These are phyloP conservation scores for Drosophila subpulchrella DNA, from an alignment of 1,140 invertebrate genomes.

Conservation along the genomic window DNA sequence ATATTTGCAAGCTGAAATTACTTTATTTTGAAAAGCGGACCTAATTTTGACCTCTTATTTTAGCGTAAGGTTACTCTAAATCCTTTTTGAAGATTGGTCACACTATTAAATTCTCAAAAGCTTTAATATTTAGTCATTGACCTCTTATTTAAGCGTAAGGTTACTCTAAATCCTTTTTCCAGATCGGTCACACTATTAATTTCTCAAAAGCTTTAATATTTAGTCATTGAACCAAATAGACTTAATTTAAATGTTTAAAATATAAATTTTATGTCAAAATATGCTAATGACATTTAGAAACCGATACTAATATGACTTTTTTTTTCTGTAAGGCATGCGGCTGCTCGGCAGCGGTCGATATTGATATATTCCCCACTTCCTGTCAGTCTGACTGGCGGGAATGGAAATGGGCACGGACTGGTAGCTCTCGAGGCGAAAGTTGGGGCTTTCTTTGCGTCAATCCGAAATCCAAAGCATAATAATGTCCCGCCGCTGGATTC, in stretches of 20 bases:
- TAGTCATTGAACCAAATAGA: no score
- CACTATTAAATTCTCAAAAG: background rate
- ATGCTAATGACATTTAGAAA: background rate
- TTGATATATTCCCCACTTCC: constrained; percentile 65
- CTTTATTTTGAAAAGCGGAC: no score
- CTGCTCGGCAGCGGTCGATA: constrained; percentile 27
- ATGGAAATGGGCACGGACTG: constrained; percentile 16
- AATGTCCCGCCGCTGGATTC: constrained; percentile 58
- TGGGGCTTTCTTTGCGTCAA: constrained; percentile 48
- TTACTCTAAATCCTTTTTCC: background rate
- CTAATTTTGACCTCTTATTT: background rate
- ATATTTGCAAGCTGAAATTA: no score
- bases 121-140: no score
- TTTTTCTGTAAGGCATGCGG: constrained; percentile 17
- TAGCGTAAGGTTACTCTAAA: background rate
- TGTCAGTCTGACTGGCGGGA: constrained; percentile 39
- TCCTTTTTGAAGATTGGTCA: background rate
- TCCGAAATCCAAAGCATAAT: constrained; percentile 51
- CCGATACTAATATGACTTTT: constrained; percentile 6
- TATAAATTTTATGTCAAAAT: no score
- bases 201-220: background rate
- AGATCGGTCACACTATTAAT: background rate
- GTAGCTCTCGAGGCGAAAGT: constrained; percentile 11
- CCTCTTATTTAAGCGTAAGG: background rate
- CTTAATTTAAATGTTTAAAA: background rate